phyloP scores from a whole-genome alignment of 2,888 invertebrate species.

The Galerucella nymphaeae region DNA sequence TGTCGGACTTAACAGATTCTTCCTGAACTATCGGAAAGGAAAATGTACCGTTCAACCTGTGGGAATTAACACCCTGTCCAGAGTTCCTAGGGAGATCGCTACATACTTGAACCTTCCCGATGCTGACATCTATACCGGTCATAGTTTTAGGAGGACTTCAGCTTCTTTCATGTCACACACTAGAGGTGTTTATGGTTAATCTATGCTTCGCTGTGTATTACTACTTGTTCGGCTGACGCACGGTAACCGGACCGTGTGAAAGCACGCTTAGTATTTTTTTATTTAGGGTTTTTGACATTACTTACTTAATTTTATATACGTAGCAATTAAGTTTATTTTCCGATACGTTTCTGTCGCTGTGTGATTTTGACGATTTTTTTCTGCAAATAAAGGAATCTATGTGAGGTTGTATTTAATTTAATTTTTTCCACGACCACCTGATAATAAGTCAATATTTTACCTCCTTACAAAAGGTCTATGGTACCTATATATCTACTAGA shows the following conservation, averaged over 20 bases:
- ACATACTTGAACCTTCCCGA: constrained; percentile 39
- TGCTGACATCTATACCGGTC: constrained; percentile 36
- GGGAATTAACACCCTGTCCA: constrained; percentile 39
- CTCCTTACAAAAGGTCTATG: too few species aligned
- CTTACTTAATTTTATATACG: not conserved
- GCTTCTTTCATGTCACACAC: constrained; percentile 10
- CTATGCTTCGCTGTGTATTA: not conserved
- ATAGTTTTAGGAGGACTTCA: constrained; percentile 33
- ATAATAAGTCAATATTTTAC: too few species aligned
- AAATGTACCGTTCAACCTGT: constrained; percentile 39
- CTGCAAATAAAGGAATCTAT: too few species aligned
- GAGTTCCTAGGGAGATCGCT: constrained; percentile 40
- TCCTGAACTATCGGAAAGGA: constrained; percentile 34
- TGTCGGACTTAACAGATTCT: constrained; percentile 35
- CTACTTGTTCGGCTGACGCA: too few species aligned
- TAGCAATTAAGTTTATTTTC: not conserved
- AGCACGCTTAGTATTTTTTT: not conserved
- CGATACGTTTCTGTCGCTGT: not conserved
- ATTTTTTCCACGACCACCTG: too few species aligned
- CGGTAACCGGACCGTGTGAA: too few species aligned
- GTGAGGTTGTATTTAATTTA: too few species aligned
- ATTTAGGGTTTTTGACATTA: not conserved
- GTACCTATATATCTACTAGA: too few species aligned
- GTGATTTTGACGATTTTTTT: not conserved
- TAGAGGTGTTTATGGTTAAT: not conserved